Conservation (phyloP, 2,113 vertebrate genomes). For the Ploceus nigricollis region DNA sequence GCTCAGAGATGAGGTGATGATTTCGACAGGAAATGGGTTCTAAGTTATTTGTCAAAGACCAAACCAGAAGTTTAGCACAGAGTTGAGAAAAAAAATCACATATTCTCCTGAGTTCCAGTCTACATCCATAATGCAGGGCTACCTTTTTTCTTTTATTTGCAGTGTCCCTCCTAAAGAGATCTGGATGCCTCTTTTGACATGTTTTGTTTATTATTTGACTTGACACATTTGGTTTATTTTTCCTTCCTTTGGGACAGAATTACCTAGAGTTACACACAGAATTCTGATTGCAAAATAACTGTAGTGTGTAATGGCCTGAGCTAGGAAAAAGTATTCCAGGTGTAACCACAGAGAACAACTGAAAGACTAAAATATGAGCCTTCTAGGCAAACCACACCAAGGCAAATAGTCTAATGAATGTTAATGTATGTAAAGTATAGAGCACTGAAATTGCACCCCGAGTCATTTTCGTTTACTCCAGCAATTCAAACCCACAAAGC, state of each 20-base stretch:
- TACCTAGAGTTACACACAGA: not conserved
- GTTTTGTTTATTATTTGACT: not conserved
- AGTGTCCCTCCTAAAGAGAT: not conserved
- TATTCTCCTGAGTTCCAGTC: not conserved
- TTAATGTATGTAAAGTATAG: not conserved
- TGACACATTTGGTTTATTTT: not conserved
- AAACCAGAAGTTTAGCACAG: not conserved
- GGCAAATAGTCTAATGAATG: not conserved
- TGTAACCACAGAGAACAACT: not conserved
- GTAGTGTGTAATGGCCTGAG: not conserved
- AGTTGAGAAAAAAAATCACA: not conserved
- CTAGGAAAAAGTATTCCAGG: not conserved
- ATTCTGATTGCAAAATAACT: not conserved
- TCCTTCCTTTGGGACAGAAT: not conserved
- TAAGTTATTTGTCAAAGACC: not conserved
- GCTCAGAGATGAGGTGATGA: not conserved
- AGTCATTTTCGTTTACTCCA: not conserved
- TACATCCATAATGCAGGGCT: not conserved
- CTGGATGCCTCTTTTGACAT: not conserved
- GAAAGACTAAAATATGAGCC: not conserved
- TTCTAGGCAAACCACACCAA: conserved; percentile 13
- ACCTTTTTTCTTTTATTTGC: not conserved
- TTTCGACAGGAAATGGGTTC: not conserved
- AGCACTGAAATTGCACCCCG: not conserved
- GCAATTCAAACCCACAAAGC: not conserved